Evolutionary conservation across 2,888 invertebrate species (phyloP).

Genomic region (Himalopsyche anomala): DNA sequence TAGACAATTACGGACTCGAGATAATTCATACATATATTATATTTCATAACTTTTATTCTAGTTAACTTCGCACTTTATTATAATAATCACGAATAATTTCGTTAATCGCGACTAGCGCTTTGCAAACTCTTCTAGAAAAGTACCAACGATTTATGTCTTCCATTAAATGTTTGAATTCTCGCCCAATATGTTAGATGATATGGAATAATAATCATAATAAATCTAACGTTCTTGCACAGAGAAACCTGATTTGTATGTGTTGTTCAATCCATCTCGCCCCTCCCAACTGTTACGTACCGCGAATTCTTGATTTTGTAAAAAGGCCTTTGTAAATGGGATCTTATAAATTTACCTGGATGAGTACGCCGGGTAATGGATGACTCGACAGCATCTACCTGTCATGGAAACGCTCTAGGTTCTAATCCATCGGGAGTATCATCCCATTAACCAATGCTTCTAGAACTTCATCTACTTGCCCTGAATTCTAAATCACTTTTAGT

Average conservation of each 20-base stretch:
- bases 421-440: constrained; percentile 40
- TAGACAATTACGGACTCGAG: too few species aligned
- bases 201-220: constrained; percentile 9
- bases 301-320: constrained; percentile 38
- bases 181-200: too few species aligned
- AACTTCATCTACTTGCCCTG: neutral
- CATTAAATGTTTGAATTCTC: too few species aligned
- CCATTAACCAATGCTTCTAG: constrained; percentile 14
- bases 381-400: constrained; percentile 37
- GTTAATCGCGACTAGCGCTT: too few species aligned
- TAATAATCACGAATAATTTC: too few species aligned
- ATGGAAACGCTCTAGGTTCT: constrained; percentile 33
- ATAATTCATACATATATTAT: too few species aligned
- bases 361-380: constrained; percentile 27
- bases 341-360: constrained; percentile 18
- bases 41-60: too few species aligned
- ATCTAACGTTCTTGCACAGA: neutral
- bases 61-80: too few species aligned
- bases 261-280: neutral
- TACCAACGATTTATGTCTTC: too few species aligned
- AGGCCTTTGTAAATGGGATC: constrained; percentile 29
- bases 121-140: too few species aligned
- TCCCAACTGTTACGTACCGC: constrained; percentile 2
- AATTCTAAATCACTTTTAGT: too few species aligned
- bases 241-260: neutral